A percentile compares a stretch with the other conserved stretches of the same genome.
phyloP scores from a whole-genome alignment of 2,797 vertebrate species.

The Mallotus villosus region DNA sequence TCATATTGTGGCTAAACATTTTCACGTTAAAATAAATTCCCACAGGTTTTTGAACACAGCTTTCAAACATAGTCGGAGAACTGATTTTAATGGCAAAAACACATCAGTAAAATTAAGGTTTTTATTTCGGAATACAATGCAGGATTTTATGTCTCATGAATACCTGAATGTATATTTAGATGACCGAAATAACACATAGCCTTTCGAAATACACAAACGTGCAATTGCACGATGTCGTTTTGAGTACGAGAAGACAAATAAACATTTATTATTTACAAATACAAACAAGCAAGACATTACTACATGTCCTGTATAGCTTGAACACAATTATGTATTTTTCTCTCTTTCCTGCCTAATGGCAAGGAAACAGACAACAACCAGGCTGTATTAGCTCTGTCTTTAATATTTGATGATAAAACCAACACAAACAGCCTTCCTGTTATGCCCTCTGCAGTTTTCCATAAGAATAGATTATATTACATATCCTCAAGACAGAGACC shows the following conservation, averaged over 20 bases:
- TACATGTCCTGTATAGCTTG: not conserved
- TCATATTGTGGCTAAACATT: too few relatives aligned
- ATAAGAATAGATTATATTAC: constrained; percentile 85
- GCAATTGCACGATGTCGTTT: too few relatives aligned
- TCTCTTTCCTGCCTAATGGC: constrained; percentile 39
- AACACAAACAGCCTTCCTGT: constrained; percentile 48
- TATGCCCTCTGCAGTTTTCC: constrained; percentile 76
- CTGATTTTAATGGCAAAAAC: not conserved
- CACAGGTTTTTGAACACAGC: not conserved
- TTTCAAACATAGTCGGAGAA: not conserved
- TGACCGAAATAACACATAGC: too few relatives aligned
- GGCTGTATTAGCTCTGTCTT: constrained; percentile 40
- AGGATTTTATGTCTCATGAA: too few relatives aligned
- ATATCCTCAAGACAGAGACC: constrained; percentile 57
- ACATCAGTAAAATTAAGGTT: not conserved
- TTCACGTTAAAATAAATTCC: too few relatives aligned
- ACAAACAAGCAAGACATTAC: not conserved
- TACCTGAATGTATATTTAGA: too few relatives aligned
- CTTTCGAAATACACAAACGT: too few relatives aligned
- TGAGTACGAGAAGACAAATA: too few relatives aligned
- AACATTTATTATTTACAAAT: too few relatives aligned
- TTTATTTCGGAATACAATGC: too few relatives aligned
- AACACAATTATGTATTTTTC: not conserved
- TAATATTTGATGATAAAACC: constrained; percentile 37
- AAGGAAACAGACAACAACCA: constrained; percentile 43